Base-by-base conservation (phyloP, 2,113 vertebrate genomes). In the Gambusia affinis region DNA sequence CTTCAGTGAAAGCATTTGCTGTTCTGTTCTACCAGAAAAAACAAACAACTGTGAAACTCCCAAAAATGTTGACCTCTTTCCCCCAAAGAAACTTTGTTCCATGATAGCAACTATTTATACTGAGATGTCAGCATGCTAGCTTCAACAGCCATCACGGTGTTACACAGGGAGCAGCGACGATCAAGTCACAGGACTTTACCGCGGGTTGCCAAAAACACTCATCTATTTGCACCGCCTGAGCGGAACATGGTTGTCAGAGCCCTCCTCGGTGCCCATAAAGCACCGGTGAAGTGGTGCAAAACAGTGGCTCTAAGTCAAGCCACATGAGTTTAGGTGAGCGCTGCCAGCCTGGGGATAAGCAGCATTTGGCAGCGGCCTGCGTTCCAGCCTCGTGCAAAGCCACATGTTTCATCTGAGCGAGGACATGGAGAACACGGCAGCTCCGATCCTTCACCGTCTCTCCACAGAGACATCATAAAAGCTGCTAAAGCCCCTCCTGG, bases 281-380 rank as follows among this genome's bases (percentile, higher is more conserved):
- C 64, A 27, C 65, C 60, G 68, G 76, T 15, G 33, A 79, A 72
- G 81, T 47, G 62, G 73, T 66, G 69, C 69, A 60, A 78, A 86
- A 83, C 81, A 68, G 71, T 78, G 82, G 78, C 80, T 73, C 64
- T 39, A 78, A 85, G 82, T 82, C 82, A 81, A 68, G 76, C 79
- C 84, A 76, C 86, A 80, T 87, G 85, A 90, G 77, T 73, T 39
- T 67, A 42, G 76, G 71, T 0, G 37, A 81, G 67, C 17, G 63
- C 75, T 0, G 76, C 84, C 83, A 89, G 77, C 72, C 76, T 6
- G 5, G 51, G 81, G 77, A 89, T 80, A 80, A 85, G 74, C 29
- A 64, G 72, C 64, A 67, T 82, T 89, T 86, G 85, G 81, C 84
- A 79, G 79, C 2, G 42, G 65, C 75, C 60, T 64, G 7, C 73